Base-by-base conservation (phyloP, 2,888 invertebrate species). In the Mimachlamys varia region DNA sequence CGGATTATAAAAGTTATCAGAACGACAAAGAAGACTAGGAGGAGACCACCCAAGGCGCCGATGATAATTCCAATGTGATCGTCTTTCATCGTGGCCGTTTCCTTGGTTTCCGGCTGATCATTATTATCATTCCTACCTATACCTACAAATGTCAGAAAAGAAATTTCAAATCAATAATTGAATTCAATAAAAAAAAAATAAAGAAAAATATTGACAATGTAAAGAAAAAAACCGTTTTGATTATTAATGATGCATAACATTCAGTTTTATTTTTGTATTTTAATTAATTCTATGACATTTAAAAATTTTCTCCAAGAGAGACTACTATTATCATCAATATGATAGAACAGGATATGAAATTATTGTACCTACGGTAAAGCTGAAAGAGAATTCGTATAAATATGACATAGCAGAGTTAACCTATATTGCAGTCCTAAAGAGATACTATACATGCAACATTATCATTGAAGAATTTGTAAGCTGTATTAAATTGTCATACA, bases 1-100 rank as follows among this genome's bases (percentile, higher is more conserved):
- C 95, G 94, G 89, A 95, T 95, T 90, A 98, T 98, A 90, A 98
- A 97, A 94, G 98, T 98, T 55, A 98, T 98, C 13, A 98, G 98
- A 2, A 98, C 98, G 44, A 98, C 97, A 1, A 98, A 97, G 89
- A 98, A 97, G 89, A 98, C 98, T 89, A 96, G 94, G 58, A 96
- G 95, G 88, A 98, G 97, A 0, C 98, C 98, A 44, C 98, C 98
- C 89, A 98, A 97, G 10, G 98, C 95, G 12, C 95, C 95, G 87
- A 95, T 95, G 90, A 96, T 94, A 90, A 95, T 95, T 22, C 95
- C 95, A 87, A 96, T 95, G 91, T 94, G 94, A 90, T 94, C 94
- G 89, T 95, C 95, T 87, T 95, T 95, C 58, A 94, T 93, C 4
- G 90, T 89, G 5, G 92, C 88, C 88, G 90, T 89, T 55, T 91